Evolutionary conservation across 2,113 vertebrate species (phyloP).

Genomic region (Typhlomys cinereus): DNA sequence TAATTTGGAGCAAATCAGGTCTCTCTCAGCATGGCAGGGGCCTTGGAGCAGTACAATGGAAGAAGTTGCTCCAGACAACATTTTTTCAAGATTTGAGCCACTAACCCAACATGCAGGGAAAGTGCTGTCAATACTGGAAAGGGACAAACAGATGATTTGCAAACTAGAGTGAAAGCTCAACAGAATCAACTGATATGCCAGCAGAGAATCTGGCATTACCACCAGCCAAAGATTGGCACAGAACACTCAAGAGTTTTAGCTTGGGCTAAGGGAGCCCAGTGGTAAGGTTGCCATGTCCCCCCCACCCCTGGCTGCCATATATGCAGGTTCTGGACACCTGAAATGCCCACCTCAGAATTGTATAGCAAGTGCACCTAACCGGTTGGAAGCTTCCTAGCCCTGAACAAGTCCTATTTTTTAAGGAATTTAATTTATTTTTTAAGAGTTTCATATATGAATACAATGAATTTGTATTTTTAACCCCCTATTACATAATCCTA

Average conservation of each 20-base stretch:
- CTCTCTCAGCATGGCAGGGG: neutral
- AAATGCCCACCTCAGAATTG: too few relatives aligned
- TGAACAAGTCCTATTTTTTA: too few relatives aligned
- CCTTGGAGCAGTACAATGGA: neutral
- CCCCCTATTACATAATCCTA: neutral
- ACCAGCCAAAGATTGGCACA: neutral
- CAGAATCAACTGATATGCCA: neutral
- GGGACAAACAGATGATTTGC: neutral
- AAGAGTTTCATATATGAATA: too few relatives aligned
- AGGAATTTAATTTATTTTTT: too few relatives aligned
- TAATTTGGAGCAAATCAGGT: neutral
- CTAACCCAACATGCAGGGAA: neutral
- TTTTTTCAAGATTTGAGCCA: neutral
- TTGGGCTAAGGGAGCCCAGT: neutral
- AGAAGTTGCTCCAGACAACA: too few relatives aligned
- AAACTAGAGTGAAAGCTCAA: slow-evolving; percentile 1
- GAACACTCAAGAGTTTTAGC: neutral
- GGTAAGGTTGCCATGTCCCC: neutral
- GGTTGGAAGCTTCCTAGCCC: too few relatives aligned
- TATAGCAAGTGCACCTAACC: too few relatives aligned
- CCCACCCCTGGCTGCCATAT: too few relatives aligned
- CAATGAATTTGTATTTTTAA: too few relatives aligned
- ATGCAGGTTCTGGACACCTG: too few relatives aligned
- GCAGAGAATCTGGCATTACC: neutral
- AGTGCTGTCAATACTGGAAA: neutral